Conservation (phyloP, 1,140 invertebrate genomes). For the Pseudomyrmex sp. region DNA sequence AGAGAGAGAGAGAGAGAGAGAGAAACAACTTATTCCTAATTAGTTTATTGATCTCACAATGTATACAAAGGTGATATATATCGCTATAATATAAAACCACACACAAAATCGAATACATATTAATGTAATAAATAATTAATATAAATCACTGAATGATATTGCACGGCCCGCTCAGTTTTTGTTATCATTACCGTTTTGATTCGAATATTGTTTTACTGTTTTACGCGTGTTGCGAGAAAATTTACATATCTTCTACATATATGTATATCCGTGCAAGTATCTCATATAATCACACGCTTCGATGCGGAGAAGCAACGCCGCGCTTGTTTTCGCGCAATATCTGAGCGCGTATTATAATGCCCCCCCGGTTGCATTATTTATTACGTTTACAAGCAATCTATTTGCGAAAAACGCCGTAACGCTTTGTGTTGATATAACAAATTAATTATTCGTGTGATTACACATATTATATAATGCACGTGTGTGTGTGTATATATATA, state of each 20-base stretch:
- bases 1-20: too few species aligned
- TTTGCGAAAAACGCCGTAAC: not conserved
- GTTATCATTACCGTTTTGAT: not conserved
- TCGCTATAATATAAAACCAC: conserved; percentile 15
- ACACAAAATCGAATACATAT: not conserved
- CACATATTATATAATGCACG: too few species aligned
- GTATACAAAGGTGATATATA: not conserved
- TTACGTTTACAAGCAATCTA: not conserved
- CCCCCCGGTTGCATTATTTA: conserved; percentile 3
- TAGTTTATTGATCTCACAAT: conserved; percentile 20
- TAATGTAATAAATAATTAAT: not conserved
- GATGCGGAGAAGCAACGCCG: not conserved
- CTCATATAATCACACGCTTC: not conserved
- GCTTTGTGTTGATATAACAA: not conserved
- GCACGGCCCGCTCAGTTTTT: not conserved
- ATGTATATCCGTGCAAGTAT: not conserved
- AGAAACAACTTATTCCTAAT: too few species aligned
- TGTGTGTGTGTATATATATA: too few species aligned
- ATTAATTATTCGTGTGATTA: conserved; percentile 11
- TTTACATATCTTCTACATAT: not conserved
- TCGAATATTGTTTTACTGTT: not conserved
- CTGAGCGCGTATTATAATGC: not conserved
- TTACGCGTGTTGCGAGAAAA: conserved; percentile 3
- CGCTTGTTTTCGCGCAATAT: not conserved
- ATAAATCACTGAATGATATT: not conserved